Evolutionary conservation across 2,888 invertebrate genomes (phyloP).

Genomic region (Drosophila pseudotakahashii): DNA sequence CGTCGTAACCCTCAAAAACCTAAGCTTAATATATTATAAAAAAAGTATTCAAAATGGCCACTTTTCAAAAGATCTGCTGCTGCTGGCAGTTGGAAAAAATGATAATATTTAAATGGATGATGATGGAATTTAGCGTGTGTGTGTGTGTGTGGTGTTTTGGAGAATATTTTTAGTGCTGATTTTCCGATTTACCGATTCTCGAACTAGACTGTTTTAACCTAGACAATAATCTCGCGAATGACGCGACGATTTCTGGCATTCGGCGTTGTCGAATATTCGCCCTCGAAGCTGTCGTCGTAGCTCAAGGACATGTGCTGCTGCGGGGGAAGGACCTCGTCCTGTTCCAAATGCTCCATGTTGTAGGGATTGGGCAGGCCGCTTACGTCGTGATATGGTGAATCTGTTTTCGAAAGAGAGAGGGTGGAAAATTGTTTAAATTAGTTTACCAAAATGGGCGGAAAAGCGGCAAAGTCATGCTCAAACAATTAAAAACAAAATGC

Average conservation of each 20-base stretch:
- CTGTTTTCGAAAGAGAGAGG: conserved; percentile 82
- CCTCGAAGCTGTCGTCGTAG: conserved; percentile 96
- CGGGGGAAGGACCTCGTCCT: conserved; percentile 88
- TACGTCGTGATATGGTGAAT: conserved; percentile 97
- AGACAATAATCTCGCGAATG: conserved; percentile 96
- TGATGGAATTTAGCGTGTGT: conserved; percentile 22
- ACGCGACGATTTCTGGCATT: conserved; percentile 96
- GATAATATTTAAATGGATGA: conserved; percentile 14
- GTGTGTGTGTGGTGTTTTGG: conserved; percentile 2
- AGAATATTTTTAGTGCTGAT: conserved; percentile 18
- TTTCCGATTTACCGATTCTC: conserved; percentile 27
- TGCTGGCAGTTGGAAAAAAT: conserved; percentile 7
- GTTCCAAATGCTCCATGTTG: conserved; percentile 92
- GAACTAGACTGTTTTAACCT: conserved; percentile 53
- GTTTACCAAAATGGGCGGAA: conserved; percentile 49
- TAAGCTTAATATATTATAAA: conserved; percentile 46
- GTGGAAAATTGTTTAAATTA: conserved; percentile 62
- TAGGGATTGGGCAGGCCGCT: conserved; percentile 96
- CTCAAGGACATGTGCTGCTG: conserved; percentile 94
- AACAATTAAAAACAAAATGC: conserved; percentile 72
- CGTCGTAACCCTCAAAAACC: conserved; percentile 44
- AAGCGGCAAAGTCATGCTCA: conserved; percentile 66
- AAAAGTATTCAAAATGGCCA: conserved; percentile 67
- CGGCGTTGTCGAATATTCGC: conserved; percentile 97
- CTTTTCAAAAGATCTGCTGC: conserved; percentile 60